Conservation (phyloP, 2,888 invertebrate genomes). For the Tricholauxania praeusta region DNA sequence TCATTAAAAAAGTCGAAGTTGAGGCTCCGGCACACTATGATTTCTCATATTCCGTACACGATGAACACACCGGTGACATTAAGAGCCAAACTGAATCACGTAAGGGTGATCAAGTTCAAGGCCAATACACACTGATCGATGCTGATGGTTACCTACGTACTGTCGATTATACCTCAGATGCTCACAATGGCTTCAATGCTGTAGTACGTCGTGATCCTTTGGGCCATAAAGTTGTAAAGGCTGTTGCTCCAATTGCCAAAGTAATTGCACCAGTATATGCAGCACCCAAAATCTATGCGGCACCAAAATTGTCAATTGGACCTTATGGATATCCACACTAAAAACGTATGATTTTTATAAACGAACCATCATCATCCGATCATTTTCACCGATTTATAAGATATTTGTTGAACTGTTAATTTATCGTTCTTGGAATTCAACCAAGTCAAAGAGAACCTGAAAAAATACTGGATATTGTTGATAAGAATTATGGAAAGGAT, state of each 20-base stretch:
- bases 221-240: slow-evolving; percentile 64
- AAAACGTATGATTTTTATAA: neutral
- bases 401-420: slow-evolving; percentile 10
- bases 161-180: slow-evolving; percentile 71
- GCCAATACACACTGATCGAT: slow-evolving; percentile 70
- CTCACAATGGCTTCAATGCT: slow-evolving; percentile 72
- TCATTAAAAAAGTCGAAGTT: slow-evolving; percentile 61
- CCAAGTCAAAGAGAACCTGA: slow-evolving; percentile 15
- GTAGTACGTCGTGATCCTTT: slow-evolving; percentile 70
- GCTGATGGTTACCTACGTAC: slow-evolving; percentile 70
- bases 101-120: slow-evolving; percentile 70
- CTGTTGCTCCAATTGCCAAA: slow-evolving; percentile 64
- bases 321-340: slow-evolving; percentile 42
- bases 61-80: slow-evolving; percentile 70
- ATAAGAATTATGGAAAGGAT: neutral
- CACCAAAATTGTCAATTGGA: slow-evolving; percentile 53
- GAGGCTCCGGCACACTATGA: slow-evolving; percentile 69
- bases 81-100: slow-evolving; percentile 71
- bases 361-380: slow-evolving; percentile 2
- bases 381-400: neutral
- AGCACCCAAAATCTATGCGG: slow-evolving; percentile 49
- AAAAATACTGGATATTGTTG: neutral
- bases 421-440: neutral
- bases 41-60: slow-evolving; percentile 69
- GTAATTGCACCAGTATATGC: slow-evolving; percentile 53